phyloP scores from a whole-genome alignment of 2,113 vertebrate genomes.

The Erythrocercus mccallii region DNA sequence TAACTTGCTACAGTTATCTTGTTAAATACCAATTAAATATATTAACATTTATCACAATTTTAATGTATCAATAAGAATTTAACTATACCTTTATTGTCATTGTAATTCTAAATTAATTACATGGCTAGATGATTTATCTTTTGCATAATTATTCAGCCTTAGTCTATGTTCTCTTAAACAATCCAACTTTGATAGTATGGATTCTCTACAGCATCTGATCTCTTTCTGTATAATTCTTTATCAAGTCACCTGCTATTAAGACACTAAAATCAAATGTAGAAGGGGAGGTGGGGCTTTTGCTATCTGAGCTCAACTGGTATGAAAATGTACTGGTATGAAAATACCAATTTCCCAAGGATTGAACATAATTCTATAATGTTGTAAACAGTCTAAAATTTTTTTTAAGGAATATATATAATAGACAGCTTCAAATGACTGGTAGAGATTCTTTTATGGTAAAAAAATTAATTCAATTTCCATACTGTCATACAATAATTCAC shows the following conservation, averaged over 20 bases:
- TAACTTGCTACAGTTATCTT: conserved; percentile 62
- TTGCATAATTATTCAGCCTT: conserved; percentile 48
- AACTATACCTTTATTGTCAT: conserved; percentile 65
- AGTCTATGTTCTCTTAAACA: conserved; percentile 31
- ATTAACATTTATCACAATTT: conserved; percentile 65
- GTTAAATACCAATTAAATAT: conserved; percentile 71
- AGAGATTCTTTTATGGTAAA: background rate
- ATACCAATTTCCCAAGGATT: background rate
- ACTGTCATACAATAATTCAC: background rate
- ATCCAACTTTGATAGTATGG: background rate
- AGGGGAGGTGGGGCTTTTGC: background rate
- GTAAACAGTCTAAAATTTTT: background rate
- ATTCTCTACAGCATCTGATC: background rate
- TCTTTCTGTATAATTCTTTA: background rate
- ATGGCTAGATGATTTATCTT: conserved; percentile 54
- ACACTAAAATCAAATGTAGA: background rate
- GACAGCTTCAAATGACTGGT: background rate
- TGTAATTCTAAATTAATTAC: conserved; percentile 70
- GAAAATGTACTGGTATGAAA: background rate
- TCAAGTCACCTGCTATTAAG: background rate
- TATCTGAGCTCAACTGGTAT: background rate
- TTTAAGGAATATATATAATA: background rate
- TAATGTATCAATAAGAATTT: conserved; percentile 65
- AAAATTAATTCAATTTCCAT: background rate
- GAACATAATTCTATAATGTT: background rate